phyloP scores from a whole-genome alignment of 2,888 invertebrate species.

The Schrankia costaestrigalis region DNA sequence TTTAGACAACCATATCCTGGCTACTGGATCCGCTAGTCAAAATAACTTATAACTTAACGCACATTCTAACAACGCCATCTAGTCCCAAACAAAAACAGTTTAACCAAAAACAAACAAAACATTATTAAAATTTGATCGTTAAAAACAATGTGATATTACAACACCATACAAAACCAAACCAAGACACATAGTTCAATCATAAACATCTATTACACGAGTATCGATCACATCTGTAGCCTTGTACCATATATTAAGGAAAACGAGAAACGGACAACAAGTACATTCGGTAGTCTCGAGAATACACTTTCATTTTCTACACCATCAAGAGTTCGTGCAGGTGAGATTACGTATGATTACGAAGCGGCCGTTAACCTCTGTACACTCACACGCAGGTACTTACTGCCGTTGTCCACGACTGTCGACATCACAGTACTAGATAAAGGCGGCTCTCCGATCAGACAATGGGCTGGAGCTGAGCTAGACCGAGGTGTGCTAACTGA shows the following conservation, averaged over 20 bases:
- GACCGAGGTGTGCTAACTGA: constrained; percentile 88
- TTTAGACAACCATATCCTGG: no score
- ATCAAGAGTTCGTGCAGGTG: constrained; percentile 58
- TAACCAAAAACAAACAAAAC: no score
- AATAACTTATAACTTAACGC: no score
- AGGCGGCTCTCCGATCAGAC: constrained; percentile 88
- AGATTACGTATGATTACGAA: constrained; percentile 67
- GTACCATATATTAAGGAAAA: constrained; percentile 27
- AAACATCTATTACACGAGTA: constrained; percentile 20
- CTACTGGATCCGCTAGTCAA: no score
- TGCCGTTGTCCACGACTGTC: constrained; percentile 60
- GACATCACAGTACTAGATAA: constrained; percentile 67
- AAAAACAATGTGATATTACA: no score
- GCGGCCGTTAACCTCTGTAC: constrained; percentile 54
- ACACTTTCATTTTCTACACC: constrained; percentile 72
- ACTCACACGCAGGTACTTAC: constrained; percentile 54
- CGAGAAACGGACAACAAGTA: constrained; percentile 5
- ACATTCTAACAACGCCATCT: no score
- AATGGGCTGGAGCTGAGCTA: constrained; percentile 85
- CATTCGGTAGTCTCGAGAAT: constrained; percentile 26
- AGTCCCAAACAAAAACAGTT: no score
- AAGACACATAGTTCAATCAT: constrained; percentile 18
- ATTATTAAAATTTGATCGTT: no score
- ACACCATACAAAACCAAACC: constrained; percentile 10
- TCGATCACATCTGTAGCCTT: constrained; percentile 23